Evolutionary conservation across 2,113 vertebrate species (phyloP).

Genomic region (Equus przewalskii): DNA sequence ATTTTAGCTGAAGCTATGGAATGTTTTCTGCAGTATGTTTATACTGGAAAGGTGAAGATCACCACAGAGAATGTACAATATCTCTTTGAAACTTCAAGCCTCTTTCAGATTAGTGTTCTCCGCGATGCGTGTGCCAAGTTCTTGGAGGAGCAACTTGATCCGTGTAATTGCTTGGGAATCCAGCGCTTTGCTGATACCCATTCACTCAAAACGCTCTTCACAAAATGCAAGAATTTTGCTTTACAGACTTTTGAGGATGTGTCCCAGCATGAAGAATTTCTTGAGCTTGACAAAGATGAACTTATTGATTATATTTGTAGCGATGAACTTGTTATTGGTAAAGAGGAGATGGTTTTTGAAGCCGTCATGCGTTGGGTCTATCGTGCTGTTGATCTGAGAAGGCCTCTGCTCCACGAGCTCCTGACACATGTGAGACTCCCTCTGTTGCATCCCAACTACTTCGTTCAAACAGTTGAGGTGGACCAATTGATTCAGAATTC

Average conservation of each 20-base stretch:
- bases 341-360: constrained; percentile 98
- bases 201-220: constrained; percentile 95
- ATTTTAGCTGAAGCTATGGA: constrained; percentile 99
- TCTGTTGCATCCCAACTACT: constrained; percentile 97
- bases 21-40: constrained; percentile 97
- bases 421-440: constrained; percentile 97
- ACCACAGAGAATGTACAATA: constrained; percentile 98
- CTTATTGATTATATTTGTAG: constrained; percentile 96
- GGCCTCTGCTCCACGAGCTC: constrained; percentile 93
- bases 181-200: constrained; percentile 97
- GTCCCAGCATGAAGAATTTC: constrained; percentile 96
- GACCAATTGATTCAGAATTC: constrained; percentile 97
- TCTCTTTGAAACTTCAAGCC: constrained; percentile 97
- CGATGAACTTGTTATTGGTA: constrained; percentile 95
- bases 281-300: constrained; percentile 95
- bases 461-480: constrained; percentile 98
- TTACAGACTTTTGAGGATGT: constrained; percentile 96
- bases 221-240: constrained; percentile 94
- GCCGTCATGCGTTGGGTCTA: constrained; percentile 99
- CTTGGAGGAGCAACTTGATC: constrained; percentile 98
- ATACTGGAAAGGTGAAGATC: constrained; percentile 97
- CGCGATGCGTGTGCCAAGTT: constrained; percentile 98
- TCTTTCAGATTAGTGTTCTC: constrained; percentile 96
- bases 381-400: constrained; percentile 91
- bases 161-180: constrained; percentile 98